Conservation (phyloP, 1,140 invertebrate genomes). For the Hypothenemus hampei region DNA sequence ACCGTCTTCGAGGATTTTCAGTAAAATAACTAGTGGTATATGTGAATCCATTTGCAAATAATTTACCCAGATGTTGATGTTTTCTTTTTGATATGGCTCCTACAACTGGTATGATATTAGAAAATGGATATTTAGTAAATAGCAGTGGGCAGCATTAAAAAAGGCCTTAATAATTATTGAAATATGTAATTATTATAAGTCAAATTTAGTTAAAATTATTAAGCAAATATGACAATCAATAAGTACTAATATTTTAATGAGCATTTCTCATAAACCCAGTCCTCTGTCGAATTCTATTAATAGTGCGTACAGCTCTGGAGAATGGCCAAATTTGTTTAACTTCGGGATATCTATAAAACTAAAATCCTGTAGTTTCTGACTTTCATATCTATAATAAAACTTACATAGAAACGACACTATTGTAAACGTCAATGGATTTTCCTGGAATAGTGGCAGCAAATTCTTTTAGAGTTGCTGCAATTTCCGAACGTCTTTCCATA, state of each 20-base stretch:
- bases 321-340: slow-evolving; percentile 31
- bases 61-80: slow-evolving; percentile 4
- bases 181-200: too few relatives aligned
- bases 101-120: slow-evolving; percentile 5
- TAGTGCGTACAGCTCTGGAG: slow-evolving; percentile 19
- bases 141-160: too few relatives aligned
- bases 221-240: too few relatives aligned
- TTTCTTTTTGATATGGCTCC: slow-evolving; percentile 4
- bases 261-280: slow-evolving; percentile 17
- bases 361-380: neutral
- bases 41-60: slow-evolving; percentile 7
- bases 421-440: slow-evolving; percentile 27
- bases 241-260: too few relatives aligned
- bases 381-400: neutral
- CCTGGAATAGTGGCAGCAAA: slow-evolving; percentile 28
- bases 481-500: slow-evolving; percentile 26
- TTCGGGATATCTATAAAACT: slow-evolving; percentile 30
- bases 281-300: slow-evolving; percentile 17
- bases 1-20: slow-evolving; percentile 6
- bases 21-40: slow-evolving; percentile 20
- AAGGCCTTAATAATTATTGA: too few relatives aligned
- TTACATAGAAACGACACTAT: slow-evolving; percentile 31
- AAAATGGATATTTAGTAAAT: too few relatives aligned
- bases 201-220: too few relatives aligned
- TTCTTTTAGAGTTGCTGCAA: slow-evolving; percentile 25